Base-by-base conservation (phyloP, 35 echinoderm and acorn worm genomes). In the Antedon bifida region DNA sequence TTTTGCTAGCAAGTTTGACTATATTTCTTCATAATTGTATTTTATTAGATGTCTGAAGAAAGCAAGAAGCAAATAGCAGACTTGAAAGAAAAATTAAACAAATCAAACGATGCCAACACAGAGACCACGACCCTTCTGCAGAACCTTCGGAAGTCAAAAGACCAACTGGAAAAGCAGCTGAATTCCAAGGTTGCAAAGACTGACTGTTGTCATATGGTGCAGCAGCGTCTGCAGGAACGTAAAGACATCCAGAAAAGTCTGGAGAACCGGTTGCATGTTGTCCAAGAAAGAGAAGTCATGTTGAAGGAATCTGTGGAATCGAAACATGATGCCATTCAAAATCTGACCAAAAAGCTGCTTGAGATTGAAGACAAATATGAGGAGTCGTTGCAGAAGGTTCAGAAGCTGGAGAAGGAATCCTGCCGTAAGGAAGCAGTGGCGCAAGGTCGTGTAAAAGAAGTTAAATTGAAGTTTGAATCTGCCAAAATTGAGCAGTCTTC, bases 271-370 rank as follows among this genome's bases (percentile, higher is more conserved):
- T 45, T 87, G 36, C 77, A 36, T 30, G 84, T 78, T 34, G 77
- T 88, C 34, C 75, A 88, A 77, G 86, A 92, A 73, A 74, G 90
- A 82, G 86, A 88, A n/a, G 55, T 76, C 5, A 86, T 75, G 44
- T 74, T 92, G 2, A 81, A 88, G 29, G 90, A 92, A 42, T 75
- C 83, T 28, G 83, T 92, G 34, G 86, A 92, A 77, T 75, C 90
- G 30, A 92, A 92, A 39, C 90, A 92, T 82, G 34, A 55, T 5
- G 82, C 86, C 30, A 87, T 82, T 30, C 90, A 88, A 73, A 82
- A 92, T 77, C 86, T 92, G 9, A 84, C 82, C 31, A 92, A 82
- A 35, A 82, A 92, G n/a, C 31, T 86, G 36, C 35, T 78, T 28
- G 84, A 86, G 76, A 32, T 86, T 10, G 84, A 86, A 86, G 84